Conservation (phyloP, 2,113 vertebrate genomes). For the Eulemur rufifrons region DNA sequence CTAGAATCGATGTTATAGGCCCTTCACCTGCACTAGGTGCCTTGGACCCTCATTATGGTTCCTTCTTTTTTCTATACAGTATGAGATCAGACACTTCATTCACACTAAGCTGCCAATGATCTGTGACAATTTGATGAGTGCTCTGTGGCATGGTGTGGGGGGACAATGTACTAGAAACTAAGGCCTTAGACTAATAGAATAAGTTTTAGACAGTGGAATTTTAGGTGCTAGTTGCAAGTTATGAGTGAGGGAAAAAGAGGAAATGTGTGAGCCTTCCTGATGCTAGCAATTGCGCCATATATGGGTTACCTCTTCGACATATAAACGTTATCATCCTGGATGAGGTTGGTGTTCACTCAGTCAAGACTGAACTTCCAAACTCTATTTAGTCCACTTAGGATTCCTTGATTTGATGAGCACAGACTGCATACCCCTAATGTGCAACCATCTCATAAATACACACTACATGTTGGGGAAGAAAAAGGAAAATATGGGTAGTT, state of each 20-base stretch:
- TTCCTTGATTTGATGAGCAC: not conserved
- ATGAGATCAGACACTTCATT: not conserved
- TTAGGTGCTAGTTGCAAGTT: not conserved
- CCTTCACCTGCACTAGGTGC: not conserved
- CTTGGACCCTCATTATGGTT: not conserved
- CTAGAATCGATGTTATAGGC: not conserved
- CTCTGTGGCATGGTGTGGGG: fast-evolving
- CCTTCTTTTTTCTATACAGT: not conserved
- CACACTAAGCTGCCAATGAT: not conserved
- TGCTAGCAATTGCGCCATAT: not conserved
- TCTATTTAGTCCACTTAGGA: not conserved
- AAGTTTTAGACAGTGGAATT: not conserved
- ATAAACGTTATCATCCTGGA: not conserved
- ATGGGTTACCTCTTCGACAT: not conserved
- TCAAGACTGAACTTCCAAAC: not conserved
- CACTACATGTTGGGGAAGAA: not conserved
- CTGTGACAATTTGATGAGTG: not conserved
- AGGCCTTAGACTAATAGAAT: not conserved
- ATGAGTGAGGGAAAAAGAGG: not conserved
- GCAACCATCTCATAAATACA: not conserved
- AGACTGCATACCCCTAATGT: not conserved
- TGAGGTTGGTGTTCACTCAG: not conserved
- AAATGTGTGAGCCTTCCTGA: not conserved
- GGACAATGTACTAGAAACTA: not conserved
- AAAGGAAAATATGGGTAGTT: not conserved